Evolutionary conservation across 1,140 invertebrate genomes (phyloP), one percentile per base, ranked within the genome.

Genomic region (Bombus ignitus): DNA sequence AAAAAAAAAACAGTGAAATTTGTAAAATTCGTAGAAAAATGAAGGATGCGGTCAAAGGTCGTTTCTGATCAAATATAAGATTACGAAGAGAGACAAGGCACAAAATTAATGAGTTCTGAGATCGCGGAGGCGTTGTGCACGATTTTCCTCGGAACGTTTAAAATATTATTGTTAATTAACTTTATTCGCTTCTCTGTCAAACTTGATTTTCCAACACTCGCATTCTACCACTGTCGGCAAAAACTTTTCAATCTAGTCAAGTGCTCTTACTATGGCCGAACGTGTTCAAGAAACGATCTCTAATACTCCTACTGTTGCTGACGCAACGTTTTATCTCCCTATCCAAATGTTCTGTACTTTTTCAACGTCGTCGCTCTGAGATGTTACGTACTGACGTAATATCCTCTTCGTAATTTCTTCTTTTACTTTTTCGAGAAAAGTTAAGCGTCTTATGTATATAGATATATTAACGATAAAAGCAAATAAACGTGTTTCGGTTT

Each of bases 221-320:
- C 10, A 28, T 32, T 53, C 8, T 9, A 37, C 9, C n/a, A 9
- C 12, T 18, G 37, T 73, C 73, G 47, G 37, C 44, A 75, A 59
- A 75, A 75, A 57, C 22, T 37, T 37, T 57, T 37, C 47, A 75
- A 75, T 57, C 47, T 57, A 75, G 32, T 73, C 71, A 32, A 73
- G 71, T 73, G 71, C 42, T 44, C 71, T 73, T 10, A 18, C 22
- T 3, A 47, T 22, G 15, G 42, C 22, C 28, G 42, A 44, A 73
- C 73, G 47, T 57, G 47, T 57, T 75, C 32, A 47, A 57, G 47
- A 25, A 57, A 75, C 47, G 32, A 57, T 75, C 25, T 10, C 73
- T 37, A 75, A 75, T 37, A 57, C 47, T 57, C 4, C 42, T 53
- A 35, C 44, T 13, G 53, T 9, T 74, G 42, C 42, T 74, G 42